Evolutionary conservation across 2,113 vertebrate species (phyloP), one percentile per base, ranked within the genome.

Genomic region (Equus quagga): DNA sequence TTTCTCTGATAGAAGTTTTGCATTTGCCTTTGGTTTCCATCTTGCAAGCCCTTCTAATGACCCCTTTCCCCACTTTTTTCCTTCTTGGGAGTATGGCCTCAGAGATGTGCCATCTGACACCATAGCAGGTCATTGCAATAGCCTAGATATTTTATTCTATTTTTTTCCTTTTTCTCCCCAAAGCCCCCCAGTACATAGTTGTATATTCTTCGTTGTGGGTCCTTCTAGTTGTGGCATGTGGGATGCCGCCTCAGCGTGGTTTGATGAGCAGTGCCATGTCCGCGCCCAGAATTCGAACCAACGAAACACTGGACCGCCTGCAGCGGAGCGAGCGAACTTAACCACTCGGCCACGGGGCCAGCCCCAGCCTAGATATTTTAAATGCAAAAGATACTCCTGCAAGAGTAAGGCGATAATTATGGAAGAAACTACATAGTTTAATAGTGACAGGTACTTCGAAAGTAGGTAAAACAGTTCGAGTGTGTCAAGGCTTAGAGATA

Each of bases 401-500:
- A 75, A 70, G 0, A 58, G 33, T 36, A 64, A 85, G 73, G 36
- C 21, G 33, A 31, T 70, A 75, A 75, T 79, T 18, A 80, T 58
- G 49, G 54, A 62, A 56, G 19, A 65, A 93, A 83, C 36, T 46
- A 31, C 11, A 8, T 18, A 33, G 58, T 17, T 84, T 69, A 60
- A 21, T 83, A 88, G 46, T 46, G 82, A 70, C 19, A 88, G 31
- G 31, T 69, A 65, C 4, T 15, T 75, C 3, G 2, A 76, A 97
- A 93, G 41, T 44, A 44, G 33, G 19, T 65, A 46, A 95, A 69
- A 85, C 0, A 76, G 41, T 41, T 8, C 56, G 96, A 81, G 65
- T 80, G 73, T 96, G 54, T 82, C 75, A 76, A 69, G 44, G 56
- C 75, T 93, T 87, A 21, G 70, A 28, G 36, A 84, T 62, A 84